Conservation (phyloP, 2,113 vertebrate species). For the Hippopotamus amphibius region DNA sequence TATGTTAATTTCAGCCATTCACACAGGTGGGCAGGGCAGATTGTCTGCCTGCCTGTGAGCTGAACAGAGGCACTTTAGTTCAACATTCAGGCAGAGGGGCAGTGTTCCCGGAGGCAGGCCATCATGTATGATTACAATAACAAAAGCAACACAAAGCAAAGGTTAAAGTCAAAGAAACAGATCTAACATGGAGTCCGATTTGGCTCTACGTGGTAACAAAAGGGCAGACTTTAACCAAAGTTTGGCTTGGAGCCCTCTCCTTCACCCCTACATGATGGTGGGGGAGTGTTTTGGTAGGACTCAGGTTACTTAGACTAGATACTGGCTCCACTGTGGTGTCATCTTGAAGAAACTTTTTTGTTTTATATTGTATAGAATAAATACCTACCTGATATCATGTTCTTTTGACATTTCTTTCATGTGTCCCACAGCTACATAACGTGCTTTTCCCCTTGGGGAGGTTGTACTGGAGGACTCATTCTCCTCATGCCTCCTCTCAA, state of each 20-base stretch:
- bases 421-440: not conserved
- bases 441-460: not conserved
- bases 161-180: too few relatives aligned
- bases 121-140: too few relatives aligned
- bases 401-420: conserved; percentile 5
- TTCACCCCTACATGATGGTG: not conserved
- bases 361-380: not conserved
- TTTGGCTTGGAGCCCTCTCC: conserved; percentile 18
- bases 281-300: not conserved
- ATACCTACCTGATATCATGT: not conserved
- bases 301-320: not conserved
- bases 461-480: not conserved
- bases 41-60: too few relatives aligned
- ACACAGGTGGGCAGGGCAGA: too few relatives aligned
- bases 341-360: conserved; percentile 20
- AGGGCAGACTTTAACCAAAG: not conserved
- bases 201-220: not conserved
- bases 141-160: too few relatives aligned
- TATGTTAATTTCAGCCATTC: too few relatives aligned
- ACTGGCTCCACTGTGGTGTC: not conserved
- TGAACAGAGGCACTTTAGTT: too few relatives aligned
- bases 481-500: not conserved
- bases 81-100: too few relatives aligned
- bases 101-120: too few relatives aligned
- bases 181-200: too few relatives aligned